Conservation (phyloP, 2,888 invertebrate genomes). For the Tenthredo distinguenda region DNA sequence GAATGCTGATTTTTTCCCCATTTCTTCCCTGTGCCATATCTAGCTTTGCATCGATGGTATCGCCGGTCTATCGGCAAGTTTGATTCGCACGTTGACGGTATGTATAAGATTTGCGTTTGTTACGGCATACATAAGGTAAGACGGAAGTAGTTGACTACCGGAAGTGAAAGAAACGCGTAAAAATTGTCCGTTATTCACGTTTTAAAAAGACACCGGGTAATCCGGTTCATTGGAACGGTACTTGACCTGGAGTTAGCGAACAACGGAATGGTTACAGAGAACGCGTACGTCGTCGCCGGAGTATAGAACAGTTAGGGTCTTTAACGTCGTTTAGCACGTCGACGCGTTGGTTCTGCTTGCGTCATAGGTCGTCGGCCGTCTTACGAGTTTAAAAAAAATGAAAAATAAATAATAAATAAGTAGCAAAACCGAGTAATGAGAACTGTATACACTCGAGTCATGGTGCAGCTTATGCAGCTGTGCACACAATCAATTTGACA, state of each 20-base stretch:
- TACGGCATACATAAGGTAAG: background rate
- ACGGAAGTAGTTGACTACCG: background rate
- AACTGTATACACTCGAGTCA: conserved; percentile 18
- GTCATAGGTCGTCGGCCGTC: conserved; percentile 45
- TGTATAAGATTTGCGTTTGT: background rate
- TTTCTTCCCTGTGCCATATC: background rate
- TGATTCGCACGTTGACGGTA: background rate
- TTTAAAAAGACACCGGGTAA: background rate
- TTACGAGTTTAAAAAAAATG: background rate
- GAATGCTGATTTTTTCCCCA: background rate
- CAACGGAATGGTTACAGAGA: background rate
- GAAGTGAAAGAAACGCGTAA: background rate
- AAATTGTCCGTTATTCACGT: background rate
- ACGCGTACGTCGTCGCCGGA: background rate
- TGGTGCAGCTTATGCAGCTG: conserved; percentile 29
- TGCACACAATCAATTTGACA: conserved; percentile 24
- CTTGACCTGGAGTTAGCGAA: conserved; percentile 42
- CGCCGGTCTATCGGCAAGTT: background rate
- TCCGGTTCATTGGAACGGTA: conserved; percentile 41
- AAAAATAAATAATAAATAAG: background rate
- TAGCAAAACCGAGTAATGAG: conserved; percentile 14
- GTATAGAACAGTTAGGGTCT: conserved; percentile 25
- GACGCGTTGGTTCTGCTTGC: background rate
- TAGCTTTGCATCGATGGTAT: background rate
- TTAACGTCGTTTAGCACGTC: conserved; percentile 43